A percentile compares a stretch with the other conserved stretches of the same genome.
Evolutionary conservation across 2,797 vertebrate species (phyloP).

Genomic region (Cryptoprocta ferox): DNA sequence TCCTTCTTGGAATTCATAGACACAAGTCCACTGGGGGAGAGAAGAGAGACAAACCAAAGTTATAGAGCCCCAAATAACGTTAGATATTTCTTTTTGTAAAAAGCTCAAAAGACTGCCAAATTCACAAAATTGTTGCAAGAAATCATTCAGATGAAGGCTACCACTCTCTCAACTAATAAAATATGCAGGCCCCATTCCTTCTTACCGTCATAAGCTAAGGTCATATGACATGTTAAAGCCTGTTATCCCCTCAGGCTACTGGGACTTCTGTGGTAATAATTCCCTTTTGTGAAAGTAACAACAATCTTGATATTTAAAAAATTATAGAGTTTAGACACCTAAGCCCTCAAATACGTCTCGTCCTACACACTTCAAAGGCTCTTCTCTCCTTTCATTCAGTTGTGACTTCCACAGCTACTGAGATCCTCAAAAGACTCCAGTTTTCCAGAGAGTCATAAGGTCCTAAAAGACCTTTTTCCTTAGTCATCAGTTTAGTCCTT

Average conservation of each 20-base stretch:
- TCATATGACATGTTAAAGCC: not conserved
- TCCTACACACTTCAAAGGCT: not conserved
- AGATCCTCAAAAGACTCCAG: not conserved
- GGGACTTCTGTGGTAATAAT: conserved; percentile 20
- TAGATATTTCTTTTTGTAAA: not conserved
- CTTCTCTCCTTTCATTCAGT: not conserved
- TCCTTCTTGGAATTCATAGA: conserved; percentile 99
- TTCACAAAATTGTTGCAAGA: not conserved
- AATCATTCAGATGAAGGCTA: not conserved
- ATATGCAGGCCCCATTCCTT: not conserved
- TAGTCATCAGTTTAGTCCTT: not conserved
- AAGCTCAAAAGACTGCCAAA: not conserved
- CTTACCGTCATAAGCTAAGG: not conserved
- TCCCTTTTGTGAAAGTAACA: conserved; percentile 17
- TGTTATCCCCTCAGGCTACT: conserved; percentile 13
- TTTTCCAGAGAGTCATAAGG: not conserved
- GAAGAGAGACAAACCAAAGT: conserved; percentile 74
- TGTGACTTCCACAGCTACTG: not conserved
- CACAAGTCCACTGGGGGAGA: conserved; percentile 95
- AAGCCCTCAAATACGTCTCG: not conserved
- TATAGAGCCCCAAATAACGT: conserved; percentile 21
- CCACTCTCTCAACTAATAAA: not conserved
- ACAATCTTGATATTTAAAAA: conserved; percentile 3
- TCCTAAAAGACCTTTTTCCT: not conserved
- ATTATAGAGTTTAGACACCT: not conserved